phyloP scores from a whole-genome alignment of 2,888 invertebrate species.

The Diogma glabrata region DNA sequence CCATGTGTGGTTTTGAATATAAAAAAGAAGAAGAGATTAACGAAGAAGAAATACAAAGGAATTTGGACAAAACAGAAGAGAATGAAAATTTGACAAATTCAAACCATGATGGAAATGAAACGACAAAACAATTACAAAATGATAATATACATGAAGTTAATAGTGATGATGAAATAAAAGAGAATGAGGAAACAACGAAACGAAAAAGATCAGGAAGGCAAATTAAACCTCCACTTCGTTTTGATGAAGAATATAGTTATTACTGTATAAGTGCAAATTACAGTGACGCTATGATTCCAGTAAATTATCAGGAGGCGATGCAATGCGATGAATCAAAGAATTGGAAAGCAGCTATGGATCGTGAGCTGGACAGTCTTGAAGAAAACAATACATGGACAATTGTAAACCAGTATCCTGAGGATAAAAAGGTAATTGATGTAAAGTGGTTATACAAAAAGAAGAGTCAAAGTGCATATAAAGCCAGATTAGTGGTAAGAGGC shows the following conservation, averaged over 20 bases:
- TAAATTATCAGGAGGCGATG: too few species aligned
- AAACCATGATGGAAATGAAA: conserved; percentile 10
- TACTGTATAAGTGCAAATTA: conserved; percentile 21
- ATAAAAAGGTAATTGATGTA: too few species aligned
- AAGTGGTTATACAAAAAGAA: too few species aligned
- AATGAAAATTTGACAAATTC: conserved; percentile 11
- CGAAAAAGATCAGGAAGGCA: conserved; percentile 15
- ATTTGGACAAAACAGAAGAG: too few species aligned
- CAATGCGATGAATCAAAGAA: too few species aligned
- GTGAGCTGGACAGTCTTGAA: too few species aligned
- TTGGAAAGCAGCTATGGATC: too few species aligned
- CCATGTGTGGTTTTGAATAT: conserved; percentile 18
- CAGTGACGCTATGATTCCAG: too few species aligned
- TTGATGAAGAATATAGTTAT: conserved; percentile 22
- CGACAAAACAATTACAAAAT: too few species aligned
- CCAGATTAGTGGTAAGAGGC: conserved; percentile 16
- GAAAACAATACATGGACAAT: too few species aligned
- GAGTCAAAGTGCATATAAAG: conserved; percentile 21
- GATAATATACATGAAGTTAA: too few species aligned
- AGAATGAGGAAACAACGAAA: neutral
- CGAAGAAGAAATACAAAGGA: conserved; percentile 9
- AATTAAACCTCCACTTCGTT: conserved; percentile 16
- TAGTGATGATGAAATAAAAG: conserved; percentile 6
- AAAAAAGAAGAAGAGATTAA: conserved; percentile 15
- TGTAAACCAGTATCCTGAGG: too few species aligned